These are phyloP conservation scores for Tetheella fluctuosa DNA, from an alignment of 2,888 invertebrate genomes.

Conservation along the genomic window DNA sequence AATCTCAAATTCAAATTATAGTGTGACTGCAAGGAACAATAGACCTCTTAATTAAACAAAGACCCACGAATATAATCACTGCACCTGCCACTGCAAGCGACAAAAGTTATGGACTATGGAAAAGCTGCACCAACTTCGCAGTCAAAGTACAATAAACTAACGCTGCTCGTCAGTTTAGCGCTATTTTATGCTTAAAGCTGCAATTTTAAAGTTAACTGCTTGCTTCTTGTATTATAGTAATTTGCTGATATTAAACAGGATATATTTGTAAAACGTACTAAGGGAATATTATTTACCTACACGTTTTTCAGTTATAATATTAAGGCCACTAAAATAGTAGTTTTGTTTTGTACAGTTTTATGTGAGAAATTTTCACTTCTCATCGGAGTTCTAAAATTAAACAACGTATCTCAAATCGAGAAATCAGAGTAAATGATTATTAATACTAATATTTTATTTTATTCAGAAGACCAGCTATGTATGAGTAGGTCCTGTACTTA, in stretches of 20 bases:
- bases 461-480: too few species aligned
- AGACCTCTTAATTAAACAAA: constrained; percentile 5
- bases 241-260: neutral
- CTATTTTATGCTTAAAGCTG: neutral
- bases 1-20: neutral
- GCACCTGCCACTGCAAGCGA: constrained; percentile 1
- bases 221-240: neutral
- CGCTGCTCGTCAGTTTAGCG: constrained; percentile 2
- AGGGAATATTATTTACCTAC: too few species aligned
- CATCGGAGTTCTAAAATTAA: too few species aligned
- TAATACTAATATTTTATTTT: too few species aligned
- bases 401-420: too few species aligned
- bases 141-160: neutral
- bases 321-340: too few species aligned
- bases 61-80: constrained; percentile 2
- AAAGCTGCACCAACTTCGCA: neutral
- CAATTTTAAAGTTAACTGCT: neutral
- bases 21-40: neutral
- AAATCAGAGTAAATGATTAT: too few species aligned
- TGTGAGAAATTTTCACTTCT: too few species aligned
- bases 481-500: too few species aligned
- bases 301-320: too few species aligned
- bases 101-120: constrained; percentile 6
- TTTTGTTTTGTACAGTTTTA: too few species aligned
- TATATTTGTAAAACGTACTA: neutral